phyloP scores from a whole-genome alignment of 2,888 invertebrate genomes.

The Copidosoma aretas region DNA sequence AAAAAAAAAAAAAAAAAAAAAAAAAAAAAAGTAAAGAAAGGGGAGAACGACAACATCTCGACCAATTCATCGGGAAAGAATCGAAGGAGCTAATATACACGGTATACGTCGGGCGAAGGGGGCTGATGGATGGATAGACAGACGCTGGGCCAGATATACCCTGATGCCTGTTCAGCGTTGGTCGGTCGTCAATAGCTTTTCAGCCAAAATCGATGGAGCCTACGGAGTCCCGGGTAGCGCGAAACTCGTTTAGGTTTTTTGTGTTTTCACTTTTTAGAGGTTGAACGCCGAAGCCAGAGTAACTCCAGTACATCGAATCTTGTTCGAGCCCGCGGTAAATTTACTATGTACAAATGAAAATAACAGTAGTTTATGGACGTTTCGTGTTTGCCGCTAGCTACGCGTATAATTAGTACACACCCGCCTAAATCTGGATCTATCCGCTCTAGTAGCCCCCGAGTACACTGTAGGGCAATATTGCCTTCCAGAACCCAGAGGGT shows the following conservation, averaged over 20 bases:
- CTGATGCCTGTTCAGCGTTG: constrained; percentile 22
- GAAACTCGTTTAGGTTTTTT: constrained; percentile 24
- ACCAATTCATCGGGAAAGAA: constrained; percentile 12
- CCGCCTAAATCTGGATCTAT: no score
- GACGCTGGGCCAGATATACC: constrained; percentile 2
- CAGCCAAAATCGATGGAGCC: constrained; percentile 60
- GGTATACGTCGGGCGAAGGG: not conserved
- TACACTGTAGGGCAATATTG: no score
- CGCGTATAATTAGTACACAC: no score
- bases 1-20: not conserved
- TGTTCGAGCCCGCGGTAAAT: not conserved
- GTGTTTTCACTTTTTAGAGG: not conserved
- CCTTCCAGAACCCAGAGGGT: no score
- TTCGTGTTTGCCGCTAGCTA: no score
- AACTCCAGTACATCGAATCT: not conserved
- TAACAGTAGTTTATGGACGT: no score
- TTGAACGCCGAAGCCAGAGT: not conserved
- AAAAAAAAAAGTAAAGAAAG: constrained; percentile 3
- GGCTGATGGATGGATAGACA: not conserved
- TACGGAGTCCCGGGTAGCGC: constrained; percentile 51
- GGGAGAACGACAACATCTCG: not conserved
- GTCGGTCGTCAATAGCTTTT: not conserved
- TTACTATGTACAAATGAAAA: no score
- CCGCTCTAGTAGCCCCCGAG: no score
- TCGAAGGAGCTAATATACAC: constrained; percentile 11